Base-by-base conservation (phyloP, 2,113 vertebrate species). In the Atlantisia rogersi region DNA sequence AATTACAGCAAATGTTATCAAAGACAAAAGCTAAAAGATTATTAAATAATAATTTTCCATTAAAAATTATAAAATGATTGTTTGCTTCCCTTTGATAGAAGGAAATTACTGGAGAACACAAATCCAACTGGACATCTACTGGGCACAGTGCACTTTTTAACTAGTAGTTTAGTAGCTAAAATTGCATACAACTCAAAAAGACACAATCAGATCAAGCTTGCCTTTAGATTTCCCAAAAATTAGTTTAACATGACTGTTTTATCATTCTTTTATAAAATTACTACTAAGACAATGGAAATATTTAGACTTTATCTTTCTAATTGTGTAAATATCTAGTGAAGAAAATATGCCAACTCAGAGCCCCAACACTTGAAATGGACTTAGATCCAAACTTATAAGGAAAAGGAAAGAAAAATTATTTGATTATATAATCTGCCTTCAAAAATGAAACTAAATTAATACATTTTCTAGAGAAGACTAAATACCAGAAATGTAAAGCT, bases 41-140 rank as follows among this genome's bases (percentile, higher is more conserved):
- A 95, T 86, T 81, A 74, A 94, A 92, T 92, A 91, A 95, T 88
- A 80, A 1, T 19, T 6, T 88, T 24, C 79, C 82, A 95, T 93
- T 94, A 95, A 93, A 94, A 88, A 86, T 29, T 42, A 65, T 31
- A 37, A 96, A 94, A 46, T 25, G 1, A n/a, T 73, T 85, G 58
- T 39, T 88, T 94, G 58, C 44, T 88, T 94, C 37, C 85, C 46
- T 88, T 85, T 70, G 75, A 85, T 70, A 52, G 11, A 77, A 80
- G 37, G 46, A 42, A 82, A 77, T 67, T 85, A 28, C 15, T 9
- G 40, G 31, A 77, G 53, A 90, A 79, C 18, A 81, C 60, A 93
- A 93, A 97, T 88, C 62, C 59, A 94, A 87, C 40, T 65, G 67
- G 87, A 94, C 75, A 46, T 95, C 93, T 88, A 88, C 74, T 82